These are phyloP conservation scores for Zoanthus solanderi DNA, from an alignment of 92 coral and sea anemone species.

Conservation along the genomic window DNA sequence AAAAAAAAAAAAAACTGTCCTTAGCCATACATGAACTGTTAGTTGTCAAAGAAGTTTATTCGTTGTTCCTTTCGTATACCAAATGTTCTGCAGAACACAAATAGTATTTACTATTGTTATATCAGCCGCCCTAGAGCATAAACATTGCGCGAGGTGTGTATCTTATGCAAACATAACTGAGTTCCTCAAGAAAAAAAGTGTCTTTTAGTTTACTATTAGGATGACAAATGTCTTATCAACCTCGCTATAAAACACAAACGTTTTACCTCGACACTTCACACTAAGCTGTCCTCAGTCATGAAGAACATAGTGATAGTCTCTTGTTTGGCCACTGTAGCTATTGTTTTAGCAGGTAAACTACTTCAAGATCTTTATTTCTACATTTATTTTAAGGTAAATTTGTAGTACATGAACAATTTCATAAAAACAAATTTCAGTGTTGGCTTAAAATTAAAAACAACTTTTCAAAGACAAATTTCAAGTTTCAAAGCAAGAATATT, in stretches of 20 bases:
- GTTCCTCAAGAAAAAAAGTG: background rate
- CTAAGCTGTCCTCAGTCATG: constrained; percentile 19
- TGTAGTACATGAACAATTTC: background rate
- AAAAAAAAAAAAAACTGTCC: no score
- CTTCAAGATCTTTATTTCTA: background rate
- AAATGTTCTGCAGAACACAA: background rate
- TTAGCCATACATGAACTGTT: no score
- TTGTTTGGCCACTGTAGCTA: constrained; percentile 8
- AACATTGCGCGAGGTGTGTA: background rate
- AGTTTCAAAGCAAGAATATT: no score
- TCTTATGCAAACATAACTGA: background rate
- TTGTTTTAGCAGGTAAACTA: constrained; percentile 25
- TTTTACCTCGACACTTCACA: background rate
- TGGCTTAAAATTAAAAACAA: no score
- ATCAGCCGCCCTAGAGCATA: background rate
- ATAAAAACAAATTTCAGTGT: background rate
- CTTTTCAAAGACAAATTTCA: no score
- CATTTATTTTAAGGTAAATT: no score
- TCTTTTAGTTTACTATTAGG: background rate
- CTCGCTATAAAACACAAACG: constrained; percentile 5
- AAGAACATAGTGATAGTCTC: constrained; percentile 5
- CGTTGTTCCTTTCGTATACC: no score
- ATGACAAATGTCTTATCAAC: background rate
- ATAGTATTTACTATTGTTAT: background rate
- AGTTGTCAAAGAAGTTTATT: no score